Evolutionary conservation across 2,888 invertebrate species (phyloP), one percentile per base, ranked within the genome.

Genomic region (Pyrocoelia pectoralis): DNA sequence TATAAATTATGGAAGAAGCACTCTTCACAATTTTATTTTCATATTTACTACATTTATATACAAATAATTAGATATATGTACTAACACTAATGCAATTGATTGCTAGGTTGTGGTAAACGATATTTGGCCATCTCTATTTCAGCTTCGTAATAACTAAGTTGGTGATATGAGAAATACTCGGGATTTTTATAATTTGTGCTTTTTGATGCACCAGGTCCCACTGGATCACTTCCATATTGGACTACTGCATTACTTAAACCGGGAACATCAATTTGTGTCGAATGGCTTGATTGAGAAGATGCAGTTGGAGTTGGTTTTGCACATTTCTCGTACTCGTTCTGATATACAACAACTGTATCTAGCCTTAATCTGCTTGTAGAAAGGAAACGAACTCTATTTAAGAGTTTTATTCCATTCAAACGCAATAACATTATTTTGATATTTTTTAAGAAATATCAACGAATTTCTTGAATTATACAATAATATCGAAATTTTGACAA

Each of bases 81-180:
- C n/a, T 24, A 24, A 6, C 33, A 33, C n/a, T 33, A 33, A 8
- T 33, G 2, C 8, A 8, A 8, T 55, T 74, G 72, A 48, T 72
- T 75, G 8, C 91, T 90, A 38, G 95, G 95, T 78, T 92, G 92
- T 14, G 92, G 91, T 59, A 90, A 84, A 74, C 95, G 86, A 74
- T 85, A 91, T 74, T 92, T 89, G 1, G 87, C 84, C 90, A 95
- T 89, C 82, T 94, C 94, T 15, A 92, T 85, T 83, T 95, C 94
- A 52, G 94, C 92, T 81, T 95, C 94, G 72, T 88, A 90, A 77
- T 88, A 95, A 70, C 91, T 92, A 71, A 84, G 87, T 43, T 85
- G 85, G 75, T 93, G 87, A 75, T 93, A 95, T 70, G 88, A 89
- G 75, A 89, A 95, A 79, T 95, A 96, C 82, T 95, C 95, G 0